Base-by-base conservation (phyloP, 2,888 invertebrate genomes). In the Nomada fucata region DNA sequence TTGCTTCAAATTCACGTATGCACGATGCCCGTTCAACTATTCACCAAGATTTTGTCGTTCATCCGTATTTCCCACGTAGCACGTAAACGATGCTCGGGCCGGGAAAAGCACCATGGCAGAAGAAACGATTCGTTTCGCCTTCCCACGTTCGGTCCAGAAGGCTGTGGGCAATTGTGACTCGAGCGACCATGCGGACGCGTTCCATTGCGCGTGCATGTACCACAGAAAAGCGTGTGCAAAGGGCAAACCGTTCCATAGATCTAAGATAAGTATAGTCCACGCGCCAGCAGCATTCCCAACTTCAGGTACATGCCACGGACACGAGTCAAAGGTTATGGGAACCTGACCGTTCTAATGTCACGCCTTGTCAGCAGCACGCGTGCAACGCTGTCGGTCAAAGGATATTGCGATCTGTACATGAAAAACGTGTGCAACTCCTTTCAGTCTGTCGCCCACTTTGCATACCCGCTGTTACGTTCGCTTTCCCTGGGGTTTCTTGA, bases 201-300 rank as follows among this genome's bases (percentile, higher is more conserved):
- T 68, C n/a, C 55, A 18, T 57, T 20, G 60, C 55, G 71, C 61
- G 73, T 68, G 53, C 55, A 52, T 20, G 70, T 57, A 42, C 65
- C 20, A 60, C n/a, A 59, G 50, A 63, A 77, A 86, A 79, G 76
- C 69, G 65, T 72, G 78, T 76, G 82, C 65, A 75, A 84, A 83
- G 85, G 84, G 79, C 76, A 80, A 88, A 82, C 80, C 60, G 82
- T 73, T 81, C 36, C 82, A 68, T 86, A 80, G 86, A 89, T 89
- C 80, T 68, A 61, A 79, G 89, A 89, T 89, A 89, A 89, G 85
- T 86, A 83, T 70, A 89, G 86, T 81, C 81, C 85, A 83, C 83
- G 86, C 80, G 85, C 79, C 82, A 74, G 65, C 85, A 74, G 76
- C 79, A 81, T 88, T 88, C 81, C 67, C 82, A 78, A 70, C 71